These are phyloP conservation scores for Heliconius hermathena DNA, from an alignment of 1,140 invertebrate genomes.

Conservation along the genomic window DNA sequence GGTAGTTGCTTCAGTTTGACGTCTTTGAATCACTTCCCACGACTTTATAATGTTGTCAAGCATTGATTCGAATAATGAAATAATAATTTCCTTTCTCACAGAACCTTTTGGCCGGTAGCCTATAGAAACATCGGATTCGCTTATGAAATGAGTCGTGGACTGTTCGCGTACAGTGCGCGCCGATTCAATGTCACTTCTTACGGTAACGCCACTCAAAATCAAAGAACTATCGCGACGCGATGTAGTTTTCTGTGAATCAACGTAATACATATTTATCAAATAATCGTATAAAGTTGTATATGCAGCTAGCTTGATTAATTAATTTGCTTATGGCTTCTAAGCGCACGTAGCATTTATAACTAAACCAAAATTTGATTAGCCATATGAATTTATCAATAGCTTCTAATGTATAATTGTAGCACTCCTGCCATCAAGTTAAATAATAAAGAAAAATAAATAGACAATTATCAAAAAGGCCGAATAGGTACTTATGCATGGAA, in stretches of 20 bases:
- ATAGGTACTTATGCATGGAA: too few species aligned
- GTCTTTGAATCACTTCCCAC: conserved; percentile 56
- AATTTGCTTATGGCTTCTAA: too few species aligned
- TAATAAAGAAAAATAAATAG: too few species aligned
- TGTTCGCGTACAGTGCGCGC: conserved; percentile 44
- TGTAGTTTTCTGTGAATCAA: conserved; percentile 44
- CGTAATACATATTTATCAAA: conserved; percentile 34
- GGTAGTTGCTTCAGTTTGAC: conserved; percentile 46
- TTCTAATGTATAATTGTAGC: too few species aligned
- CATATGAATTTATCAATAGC: too few species aligned
- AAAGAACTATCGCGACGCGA: conserved; percentile 54
- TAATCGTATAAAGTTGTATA: background rate
- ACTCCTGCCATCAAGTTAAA: too few species aligned
- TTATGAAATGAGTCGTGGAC: conserved; percentile 45
- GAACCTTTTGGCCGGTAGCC: conserved; percentile 48
- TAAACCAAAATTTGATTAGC: too few species aligned
- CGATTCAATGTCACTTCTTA: conserved; percentile 44
- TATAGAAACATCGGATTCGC: conserved; percentile 47
- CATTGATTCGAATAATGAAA: conserved; percentile 67
- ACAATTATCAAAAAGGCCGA: too few species aligned
- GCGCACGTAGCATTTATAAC: too few species aligned
- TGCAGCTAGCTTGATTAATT: background rate
- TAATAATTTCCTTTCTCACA: conserved; percentile 64
- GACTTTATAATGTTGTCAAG: conserved; percentile 62
- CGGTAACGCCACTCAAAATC: conserved; percentile 35